Conservation (phyloP, 1,140 invertebrate species). For the Papilio glaucus region DNA sequence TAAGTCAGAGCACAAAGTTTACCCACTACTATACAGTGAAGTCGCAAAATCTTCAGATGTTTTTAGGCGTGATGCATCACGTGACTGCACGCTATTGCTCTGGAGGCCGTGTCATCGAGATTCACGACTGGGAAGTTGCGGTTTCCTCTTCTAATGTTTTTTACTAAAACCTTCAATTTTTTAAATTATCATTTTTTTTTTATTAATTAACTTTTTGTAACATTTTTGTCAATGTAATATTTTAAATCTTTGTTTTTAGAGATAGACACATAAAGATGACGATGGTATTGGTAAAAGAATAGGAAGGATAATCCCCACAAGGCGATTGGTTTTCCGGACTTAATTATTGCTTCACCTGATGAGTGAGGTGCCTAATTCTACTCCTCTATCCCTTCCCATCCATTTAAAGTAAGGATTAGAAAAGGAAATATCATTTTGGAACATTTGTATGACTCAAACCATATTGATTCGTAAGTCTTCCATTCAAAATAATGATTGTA, state of each 20-base stretch:
- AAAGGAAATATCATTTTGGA: neutral
- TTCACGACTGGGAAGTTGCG: neutral
- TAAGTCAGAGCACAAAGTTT: neutral
- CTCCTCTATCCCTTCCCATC: too few species aligned
- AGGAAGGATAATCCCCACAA: too few species aligned
- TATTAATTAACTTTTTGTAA: neutral
- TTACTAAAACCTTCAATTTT: slow-evolving; percentile 9
- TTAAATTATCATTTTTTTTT: neutral
- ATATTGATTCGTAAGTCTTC: neutral
- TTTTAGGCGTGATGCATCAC: neutral
- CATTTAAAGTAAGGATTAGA: neutral
- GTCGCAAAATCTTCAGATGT: neutral
- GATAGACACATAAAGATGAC: neutral
- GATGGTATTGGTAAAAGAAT: too few species aligned
- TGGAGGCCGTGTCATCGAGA: neutral
- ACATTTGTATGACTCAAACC: neutral
- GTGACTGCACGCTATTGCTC: neutral
- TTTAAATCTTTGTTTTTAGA: neutral
- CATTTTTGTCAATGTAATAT: neutral
- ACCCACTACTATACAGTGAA: too few species aligned
- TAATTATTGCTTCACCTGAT: too few species aligned
- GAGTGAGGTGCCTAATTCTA: too few species aligned
- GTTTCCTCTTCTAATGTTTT: neutral
- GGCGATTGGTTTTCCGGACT: too few species aligned
- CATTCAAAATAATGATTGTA: neutral